Percentiles rank a stretch among this genome's conserved stretches.
phyloP scores from a whole-genome alignment of 2,113 vertebrate genomes.

The Phocoena sinus region DNA sequence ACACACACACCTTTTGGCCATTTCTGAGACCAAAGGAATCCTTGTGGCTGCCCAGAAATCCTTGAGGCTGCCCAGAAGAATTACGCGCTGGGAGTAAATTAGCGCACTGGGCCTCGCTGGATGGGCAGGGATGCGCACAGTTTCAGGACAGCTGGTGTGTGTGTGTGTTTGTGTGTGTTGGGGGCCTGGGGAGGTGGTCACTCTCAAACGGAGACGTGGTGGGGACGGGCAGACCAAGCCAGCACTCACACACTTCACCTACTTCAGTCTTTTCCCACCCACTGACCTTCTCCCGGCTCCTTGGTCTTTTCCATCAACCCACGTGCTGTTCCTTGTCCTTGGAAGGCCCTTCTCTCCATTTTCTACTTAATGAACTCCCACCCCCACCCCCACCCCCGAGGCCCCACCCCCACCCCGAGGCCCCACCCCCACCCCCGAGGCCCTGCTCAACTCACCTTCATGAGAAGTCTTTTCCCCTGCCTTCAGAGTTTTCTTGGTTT shows the following conservation, averaged over 20 bases:
- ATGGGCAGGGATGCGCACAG: rapidly evolving
- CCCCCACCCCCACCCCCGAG: too few species aligned
- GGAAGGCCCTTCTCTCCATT: neutral
- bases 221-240: too few species aligned
- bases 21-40: neutral
- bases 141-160: neutral
- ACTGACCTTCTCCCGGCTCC: neutral
- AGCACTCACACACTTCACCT: rapidly evolving
- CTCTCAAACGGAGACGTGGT: neutral
- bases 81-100: too few species aligned
- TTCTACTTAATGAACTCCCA: neutral
- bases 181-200: neutral
- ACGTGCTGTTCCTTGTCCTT: rapidly evolving
- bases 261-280: rapidly evolving
- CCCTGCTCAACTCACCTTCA: neutral
- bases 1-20: too few species aligned
- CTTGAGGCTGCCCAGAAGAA: neutral
- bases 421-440: too few species aligned
- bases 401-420: neutral
- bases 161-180: rapidly evolving
- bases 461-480: neutral
- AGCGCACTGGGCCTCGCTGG: rapidly evolving
- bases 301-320: too few species aligned
- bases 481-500: neutral
- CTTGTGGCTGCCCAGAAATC: too few species aligned